Base-by-base conservation (phyloP, 2,888 invertebrate genomes). In the Subacronicta megacephala region DNA sequence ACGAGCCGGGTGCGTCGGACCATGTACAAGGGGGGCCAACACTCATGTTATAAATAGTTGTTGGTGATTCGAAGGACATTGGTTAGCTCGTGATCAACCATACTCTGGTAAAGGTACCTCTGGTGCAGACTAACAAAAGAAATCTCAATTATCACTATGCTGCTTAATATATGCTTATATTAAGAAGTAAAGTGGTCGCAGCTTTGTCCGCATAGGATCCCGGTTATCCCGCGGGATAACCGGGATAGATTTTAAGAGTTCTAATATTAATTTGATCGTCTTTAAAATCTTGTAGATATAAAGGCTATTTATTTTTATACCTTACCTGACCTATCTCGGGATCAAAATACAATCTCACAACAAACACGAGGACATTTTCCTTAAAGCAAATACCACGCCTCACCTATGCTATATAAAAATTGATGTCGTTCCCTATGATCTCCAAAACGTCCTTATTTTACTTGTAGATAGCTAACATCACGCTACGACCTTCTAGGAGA, bases 31-130 rank as follows among this genome's bases (percentile, higher is more conserved):
- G 74, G 74, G 71, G 75, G 64, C 56, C 42, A 36, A 59, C 49
- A 23, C 43, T 41, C 47, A 35, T 37, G 63, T 58, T 74, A 77
- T 76, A 66, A 76, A 71, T 64, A 77, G 55, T 58, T 61, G 58
- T 54, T 50, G 47, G 49, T 49, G 40, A 66, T 54, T 58, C 43
- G 36, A 42, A 44, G 47, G 71, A 67, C 65, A 70, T 64, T 70
- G 71, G 37, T 23, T 37, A 17, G 20, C 51, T 42, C 13, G 37
- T 33, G 36, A 31, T 44, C 20, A 46, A 9, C 16, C 47, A 15
- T 26, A 60, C 2, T 7, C 16, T 16, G 7, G 7, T 0, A 1
- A 23, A 9, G 23, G 23, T 1, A 9, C 3, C 3, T 6, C 6
- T 20, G 3, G 3, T 20, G 1, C 3, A 3, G 20, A 23, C 7